Base-by-base conservation (phyloP, 2,888 invertebrate genomes). In the Microctonus hyperodae region DNA sequence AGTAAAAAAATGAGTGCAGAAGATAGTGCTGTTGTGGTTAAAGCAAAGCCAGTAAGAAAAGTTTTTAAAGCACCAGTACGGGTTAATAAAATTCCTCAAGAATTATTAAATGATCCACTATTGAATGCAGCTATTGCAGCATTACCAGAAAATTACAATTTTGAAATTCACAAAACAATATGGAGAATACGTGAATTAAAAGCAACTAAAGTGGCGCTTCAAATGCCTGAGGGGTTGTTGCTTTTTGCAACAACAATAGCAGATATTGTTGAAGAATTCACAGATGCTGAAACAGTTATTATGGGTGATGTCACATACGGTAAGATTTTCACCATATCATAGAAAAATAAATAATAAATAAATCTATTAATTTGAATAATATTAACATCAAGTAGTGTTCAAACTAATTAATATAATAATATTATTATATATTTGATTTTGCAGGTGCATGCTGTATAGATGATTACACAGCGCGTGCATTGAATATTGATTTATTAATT, bases 291-390 rank as follows among this genome's bases (percentile, higher is more conserved):
- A 76, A 92, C 94, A 0, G 89, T 98, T 57, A 97, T 99, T 70
- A 96, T 99, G 96, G 98, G 97, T 7, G 99, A 99, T 85, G 98
- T 99, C 16, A 98, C 99, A 0, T 99, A 99, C 81, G 99, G 83
- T 83, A 77, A 72, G n/a, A n/a, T n/a, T n/a, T n/a, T n/a, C n/a
- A n/a, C n/a, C n/a, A n/a, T n/a, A n/a, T n/a, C n/a, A n/a, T n/a
- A n/a, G n/a, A n/a, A n/a, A n/a, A n/a, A n/a, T n/a, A n/a, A n/a
- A n/a, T n/a, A n/a, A n/a, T n/a, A n/a, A n/a, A n/a, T n/a, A n/a
- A n/a, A n/a, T n/a, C n/a, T n/a, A n/a, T n/a, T n/a, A n/a, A n/a
- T n/a, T n/a, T n/a, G n/a, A n/a, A n/a, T n/a, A n/a, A n/a, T n/a
- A n/a, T n/a, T n/a, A n/a, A n/a, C n/a, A n/a, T n/a, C n/a, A n/a